Base-by-base conservation (phyloP, 30 jellyfish, hydroid and myxozoan genomes). In the Clytia hemisphaerica region DNA sequence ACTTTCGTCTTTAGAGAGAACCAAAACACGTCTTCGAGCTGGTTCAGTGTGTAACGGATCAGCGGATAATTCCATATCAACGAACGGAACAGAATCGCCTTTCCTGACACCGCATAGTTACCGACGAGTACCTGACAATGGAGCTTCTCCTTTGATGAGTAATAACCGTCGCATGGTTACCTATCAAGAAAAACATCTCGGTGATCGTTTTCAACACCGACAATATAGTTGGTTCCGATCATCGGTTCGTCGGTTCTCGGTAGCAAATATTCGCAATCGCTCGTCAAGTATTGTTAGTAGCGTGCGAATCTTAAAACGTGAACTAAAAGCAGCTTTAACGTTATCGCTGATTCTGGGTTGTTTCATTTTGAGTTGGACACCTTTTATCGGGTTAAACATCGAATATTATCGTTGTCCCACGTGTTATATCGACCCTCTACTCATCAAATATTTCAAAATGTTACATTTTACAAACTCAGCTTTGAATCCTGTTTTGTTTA, bases 321-420 rank as follows among this genome's bases (percentile, higher is more conserved):
- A 86, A 68, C 51, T 86, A 15, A 86, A 86, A 35, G 96, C 96
- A 3, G 96, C 96, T 15, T 68, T 78, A 38, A 86, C 92, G 19
- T 61, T 86, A 28, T 88, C 92, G 12, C 24, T 86, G 32, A 87
- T 86, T 0, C 77, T 86, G 83, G 82, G 93, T n/a, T 76, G 86
- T 28, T 86, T 86, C 36, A 38, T 86, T 7, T 19, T 79, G 25
- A 58, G 88, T 2, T 86, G 96, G 96, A 86, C 96, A 4, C 96
- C 96, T 24, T 86, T 86, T 47, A 86, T 86, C 85, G 48, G 67
- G 4, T 10, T 79, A 49, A 86, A 75, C 32, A 74, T 86, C 22
- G 44, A 71, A 9, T 30, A 22, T 16, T 34, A 33, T 28, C 46
- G 55, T 26, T 69, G 76, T 31, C 45, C 58, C 6, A 50, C 37